Percentiles rank a stretch among this genome's conserved stretches.
phyloP scores from a whole-genome alignment of 2,113 vertebrate species.

The Barnardius zonarius region DNA sequence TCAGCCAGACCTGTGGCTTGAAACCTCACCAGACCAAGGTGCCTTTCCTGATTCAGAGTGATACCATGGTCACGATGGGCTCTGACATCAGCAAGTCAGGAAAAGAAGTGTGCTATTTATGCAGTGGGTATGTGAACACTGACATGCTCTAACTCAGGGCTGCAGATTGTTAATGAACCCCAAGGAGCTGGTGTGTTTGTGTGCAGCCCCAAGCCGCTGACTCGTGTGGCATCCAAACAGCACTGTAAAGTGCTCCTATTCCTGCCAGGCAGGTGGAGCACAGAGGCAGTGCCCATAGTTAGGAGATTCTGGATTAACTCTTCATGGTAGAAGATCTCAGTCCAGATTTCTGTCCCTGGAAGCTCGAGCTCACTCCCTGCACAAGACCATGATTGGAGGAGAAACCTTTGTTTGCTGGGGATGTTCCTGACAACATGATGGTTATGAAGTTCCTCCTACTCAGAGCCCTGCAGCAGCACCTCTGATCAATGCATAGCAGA shows the following conservation, averaged over 20 bases:
- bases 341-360: background rate
- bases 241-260: rapidly evolving
- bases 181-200: background rate
- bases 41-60: background rate
- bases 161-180: background rate
- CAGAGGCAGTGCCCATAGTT: background rate
- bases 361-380: background rate
- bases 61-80: rapidly evolving
- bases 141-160: background rate
- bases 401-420: background rate
- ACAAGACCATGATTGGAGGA: background rate
- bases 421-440: background rate
- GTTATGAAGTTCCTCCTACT: background rate
- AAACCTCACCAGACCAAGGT: background rate
- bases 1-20: background rate
- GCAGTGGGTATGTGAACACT: background rate
- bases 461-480: background rate
- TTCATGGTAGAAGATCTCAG: background rate
- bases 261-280: background rate
- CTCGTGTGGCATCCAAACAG: background rate
- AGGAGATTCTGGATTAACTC: background rate
- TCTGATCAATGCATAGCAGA: background rate
- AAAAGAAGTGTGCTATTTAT: background rate
- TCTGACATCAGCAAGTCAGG: background rate
- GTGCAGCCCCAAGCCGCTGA: background rate